Evolutionary conservation across 2,797 vertebrate genomes (phyloP).

Genomic region (Halcyon leucocephala): DNA sequence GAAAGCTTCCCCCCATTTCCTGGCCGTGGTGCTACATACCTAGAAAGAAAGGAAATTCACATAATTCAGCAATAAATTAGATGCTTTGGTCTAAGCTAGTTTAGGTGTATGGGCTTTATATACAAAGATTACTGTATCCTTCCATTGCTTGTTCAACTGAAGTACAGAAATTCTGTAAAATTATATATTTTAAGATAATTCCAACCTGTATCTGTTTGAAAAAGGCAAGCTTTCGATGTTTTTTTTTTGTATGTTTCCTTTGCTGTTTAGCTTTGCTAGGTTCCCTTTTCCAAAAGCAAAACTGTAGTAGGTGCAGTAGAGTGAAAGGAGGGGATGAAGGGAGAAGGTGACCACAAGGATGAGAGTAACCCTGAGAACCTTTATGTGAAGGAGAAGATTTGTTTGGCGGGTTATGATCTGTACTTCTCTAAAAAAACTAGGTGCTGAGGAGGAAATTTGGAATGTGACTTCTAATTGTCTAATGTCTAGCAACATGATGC

Average conservation of each 20-base stretch:
- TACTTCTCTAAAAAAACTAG: too few species aligned
- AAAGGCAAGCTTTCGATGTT: not conserved
- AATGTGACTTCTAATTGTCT: not conserved
- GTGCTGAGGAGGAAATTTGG: not conserved
- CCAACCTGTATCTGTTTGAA: not conserved
- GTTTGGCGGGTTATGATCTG: not conserved
- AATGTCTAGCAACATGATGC: rapidly evolving
- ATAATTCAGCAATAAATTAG: not conserved
- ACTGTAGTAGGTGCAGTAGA: not conserved
- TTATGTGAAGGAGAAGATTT: not conserved
- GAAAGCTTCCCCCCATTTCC: not conserved
- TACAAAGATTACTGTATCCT: not conserved
- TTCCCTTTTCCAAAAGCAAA: not conserved
- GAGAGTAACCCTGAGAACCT: not conserved
- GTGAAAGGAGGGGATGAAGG: not conserved
- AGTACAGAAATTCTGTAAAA: not conserved
- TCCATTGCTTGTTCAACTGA: not conserved
- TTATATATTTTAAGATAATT: not conserved
- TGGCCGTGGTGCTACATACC: not conserved
- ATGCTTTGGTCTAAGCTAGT: not conserved
- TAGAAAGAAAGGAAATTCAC: not conserved
- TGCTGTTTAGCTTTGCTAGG: not conserved
- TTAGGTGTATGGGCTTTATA: not conserved
- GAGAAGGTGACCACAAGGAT: not conserved
- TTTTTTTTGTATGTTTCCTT: not conserved